Evolutionary conservation across 2,797 vertebrate species (phyloP).

Genomic region (Liasis olivaceus): DNA sequence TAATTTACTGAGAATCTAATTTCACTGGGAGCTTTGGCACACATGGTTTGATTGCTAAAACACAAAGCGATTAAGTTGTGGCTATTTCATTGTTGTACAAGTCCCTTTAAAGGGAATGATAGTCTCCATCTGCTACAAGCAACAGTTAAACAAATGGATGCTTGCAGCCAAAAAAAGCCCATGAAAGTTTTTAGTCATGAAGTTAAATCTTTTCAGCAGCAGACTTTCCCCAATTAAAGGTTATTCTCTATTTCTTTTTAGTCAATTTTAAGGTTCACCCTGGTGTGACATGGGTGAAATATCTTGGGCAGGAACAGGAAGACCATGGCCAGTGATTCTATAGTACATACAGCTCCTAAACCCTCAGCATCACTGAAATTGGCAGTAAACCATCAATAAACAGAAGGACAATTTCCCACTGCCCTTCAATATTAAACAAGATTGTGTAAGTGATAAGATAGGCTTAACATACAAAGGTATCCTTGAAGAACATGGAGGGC

Average conservation of each 20-base stretch:
- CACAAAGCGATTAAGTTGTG: background rate
- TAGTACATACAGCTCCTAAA: background rate
- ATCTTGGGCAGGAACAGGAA: background rate
- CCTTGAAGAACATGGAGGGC: background rate
- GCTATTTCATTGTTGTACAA: slow-evolving; percentile 32
- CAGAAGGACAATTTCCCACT: background rate
- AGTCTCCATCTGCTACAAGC: slow-evolving; percentile 6
- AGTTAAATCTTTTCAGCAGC: background rate
- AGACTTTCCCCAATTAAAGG: background rate
- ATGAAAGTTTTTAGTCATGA: background rate
- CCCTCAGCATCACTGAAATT: background rate
- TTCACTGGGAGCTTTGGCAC: slow-evolving; percentile 1
- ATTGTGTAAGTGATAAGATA: background rate
- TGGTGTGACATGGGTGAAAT: background rate
- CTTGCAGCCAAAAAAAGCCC: background rate
- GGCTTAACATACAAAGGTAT: background rate
- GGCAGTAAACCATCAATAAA: background rate
- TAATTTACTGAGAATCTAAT: slow-evolving; percentile 10
- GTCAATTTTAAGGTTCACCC: background rate
- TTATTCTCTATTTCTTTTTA: background rate
- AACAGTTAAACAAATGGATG: slow-evolving; percentile 35
- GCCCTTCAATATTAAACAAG: background rate
- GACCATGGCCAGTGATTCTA: background rate
- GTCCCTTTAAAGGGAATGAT: slow-evolving; percentile 19
- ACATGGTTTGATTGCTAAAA: slow-evolving; percentile 20